These are phyloP conservation scores for Prietella phreatophila DNA, from an alignment of 2,113 vertebrate genomes.

Conservation along the genomic window DNA sequence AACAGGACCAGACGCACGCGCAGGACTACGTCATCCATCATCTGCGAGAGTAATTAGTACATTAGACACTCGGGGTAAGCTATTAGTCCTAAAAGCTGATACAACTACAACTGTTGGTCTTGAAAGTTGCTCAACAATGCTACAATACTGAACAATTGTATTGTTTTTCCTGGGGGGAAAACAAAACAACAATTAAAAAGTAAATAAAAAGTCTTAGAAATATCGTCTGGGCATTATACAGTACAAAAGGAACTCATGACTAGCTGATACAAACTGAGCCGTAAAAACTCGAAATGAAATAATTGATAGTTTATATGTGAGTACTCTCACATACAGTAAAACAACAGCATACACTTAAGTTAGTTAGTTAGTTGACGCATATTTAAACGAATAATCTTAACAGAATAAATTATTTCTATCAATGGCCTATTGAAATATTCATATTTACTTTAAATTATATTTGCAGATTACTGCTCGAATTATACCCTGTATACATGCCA, in stretches of 20 bases:
- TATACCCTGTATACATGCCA: too few species aligned
- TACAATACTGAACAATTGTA: background rate
- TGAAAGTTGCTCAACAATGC: background rate
- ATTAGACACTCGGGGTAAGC: background rate
- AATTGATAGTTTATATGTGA: background rate
- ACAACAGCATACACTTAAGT: background rate
- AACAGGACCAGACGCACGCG: slow-evolving; percentile 69
- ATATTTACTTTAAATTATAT: background rate
- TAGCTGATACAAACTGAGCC: background rate
- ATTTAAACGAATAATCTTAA: background rate
- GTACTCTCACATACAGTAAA: background rate
- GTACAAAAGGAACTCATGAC: too few species aligned
- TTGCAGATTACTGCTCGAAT: background rate
- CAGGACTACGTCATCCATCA: slow-evolving; percentile 64
- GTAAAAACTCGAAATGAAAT: background rate
- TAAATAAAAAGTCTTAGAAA: background rate
- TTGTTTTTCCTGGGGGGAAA: too few species aligned
- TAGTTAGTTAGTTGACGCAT: background rate
- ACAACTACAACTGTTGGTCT: background rate
- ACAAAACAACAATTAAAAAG: background rate
- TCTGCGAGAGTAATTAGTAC: slow-evolving; percentile 56
- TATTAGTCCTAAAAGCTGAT: background rate
- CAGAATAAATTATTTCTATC: background rate
- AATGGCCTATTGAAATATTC: background rate
- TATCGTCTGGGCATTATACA: background rate